Percentiles rank a stretch among this genome's conserved stretches.
These are phyloP conservation scores for Caenorhabditis brenneri DNA, from an alignment of 1,140 invertebrate species.

Conservation along the genomic window DNA sequence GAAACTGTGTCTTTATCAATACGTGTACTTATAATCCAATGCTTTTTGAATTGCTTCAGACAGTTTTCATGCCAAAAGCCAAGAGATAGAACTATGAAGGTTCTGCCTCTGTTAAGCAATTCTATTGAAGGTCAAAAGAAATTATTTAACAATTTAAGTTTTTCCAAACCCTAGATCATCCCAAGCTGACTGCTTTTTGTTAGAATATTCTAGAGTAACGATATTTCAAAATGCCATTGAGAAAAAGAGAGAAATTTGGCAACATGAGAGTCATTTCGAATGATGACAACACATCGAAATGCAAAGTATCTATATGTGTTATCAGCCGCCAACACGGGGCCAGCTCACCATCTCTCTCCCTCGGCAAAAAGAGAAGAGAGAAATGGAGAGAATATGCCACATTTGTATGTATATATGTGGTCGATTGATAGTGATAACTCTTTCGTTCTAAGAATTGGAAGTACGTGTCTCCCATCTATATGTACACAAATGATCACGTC, in stretches of 20 bases:
- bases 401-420: conserved; percentile 32
- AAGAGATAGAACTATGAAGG: too few relatives aligned
- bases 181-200: too few relatives aligned
- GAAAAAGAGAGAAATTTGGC: background rate
- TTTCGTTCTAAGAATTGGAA: conserved; percentile 23
- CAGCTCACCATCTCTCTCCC: background rate
- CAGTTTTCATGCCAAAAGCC: too few relatives aligned
- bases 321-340: conserved; percentile 26
- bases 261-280: background rate
- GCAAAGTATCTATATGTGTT: conserved; percentile 23
- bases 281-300: conserved; percentile 8
- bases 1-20: too few relatives aligned
- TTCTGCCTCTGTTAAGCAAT: too few relatives aligned
- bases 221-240: background rate
- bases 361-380: background rate
- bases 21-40: too few relatives aligned
- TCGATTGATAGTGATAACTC: conserved; percentile 22
- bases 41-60: too few relatives aligned
- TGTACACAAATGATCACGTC: conserved; percentile 21
- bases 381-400: conserved; percentile 4
- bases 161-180: too few relatives aligned
- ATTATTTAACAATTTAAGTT: too few relatives aligned
- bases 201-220: too few relatives aligned
- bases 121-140: too few relatives aligned
- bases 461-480: background rate